Evolutionary conservation across 2,113 vertebrate species (phyloP), one percentile per base, ranked within the genome.

Genomic region (Channa argus): DNA sequence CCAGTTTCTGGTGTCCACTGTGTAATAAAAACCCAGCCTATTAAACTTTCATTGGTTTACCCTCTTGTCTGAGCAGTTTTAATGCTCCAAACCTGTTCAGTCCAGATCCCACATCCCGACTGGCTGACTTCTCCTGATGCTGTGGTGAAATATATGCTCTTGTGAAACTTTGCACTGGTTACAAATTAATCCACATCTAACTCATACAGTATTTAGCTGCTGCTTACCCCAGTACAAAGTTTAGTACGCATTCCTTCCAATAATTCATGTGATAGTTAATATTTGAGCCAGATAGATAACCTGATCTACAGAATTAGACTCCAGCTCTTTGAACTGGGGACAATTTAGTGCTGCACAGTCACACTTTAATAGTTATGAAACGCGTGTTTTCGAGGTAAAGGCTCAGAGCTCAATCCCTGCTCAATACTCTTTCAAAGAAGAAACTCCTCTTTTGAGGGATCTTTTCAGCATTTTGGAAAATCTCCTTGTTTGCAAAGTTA

Each of bases 231-330:
- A 80, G 91, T 79, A 61, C 91, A 92, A 91, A 91, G 90, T 89
- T 92, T 89, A 89, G 43, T 0, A 10, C 63, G 61, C 73, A 4
- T 63, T 88, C 74, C 82, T 58, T 76, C 72, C 81, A 92, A 86
- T 91, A 87, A 90, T 91, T 90, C 86, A 89, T 85, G 79, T 11
- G 41, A 77, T 44, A 77, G 91, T 92, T 92, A 90, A 92, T 92
- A 90, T 92, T 91, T 92, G 88, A 92, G 33, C 86, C 1, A 38
- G 14, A 56, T 34, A 77, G 87, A 85, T 89, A 85, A 90, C 73
- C 63, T 24, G 61, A 68, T 65, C 38, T 67, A 36, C 47, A 74
- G 66, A 85, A 59, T 81, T 62, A 82, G 79, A 83, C 64, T 36
- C 37, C 0, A 8, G 46, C 77, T 82, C 78, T 83, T 79, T 84